phyloP scores from a whole-genome alignment of 2,888 invertebrate species.

The Rotaria magnacalcarata region DNA sequence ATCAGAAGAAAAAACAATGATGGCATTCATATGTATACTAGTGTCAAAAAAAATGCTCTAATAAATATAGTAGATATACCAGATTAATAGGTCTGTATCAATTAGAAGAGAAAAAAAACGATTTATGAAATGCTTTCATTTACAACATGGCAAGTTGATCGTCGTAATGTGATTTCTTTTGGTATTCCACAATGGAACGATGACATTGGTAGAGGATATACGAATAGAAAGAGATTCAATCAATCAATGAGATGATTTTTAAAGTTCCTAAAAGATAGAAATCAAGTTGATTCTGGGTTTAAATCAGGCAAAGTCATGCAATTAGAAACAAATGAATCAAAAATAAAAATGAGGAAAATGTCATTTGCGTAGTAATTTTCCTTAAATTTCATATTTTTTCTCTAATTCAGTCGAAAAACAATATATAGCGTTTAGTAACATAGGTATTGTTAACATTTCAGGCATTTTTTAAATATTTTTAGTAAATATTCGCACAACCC shows the following conservation, averaged over 20 bases:
- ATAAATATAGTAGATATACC: background rate
- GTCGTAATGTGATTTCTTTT: background rate
- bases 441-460: too few relatives aligned
- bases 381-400: background rate
- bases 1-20: constrained; percentile 5
- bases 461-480: background rate
- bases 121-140: background rate
- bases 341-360: background rate
- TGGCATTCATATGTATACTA: constrained; percentile 5
- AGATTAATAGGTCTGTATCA: background rate
- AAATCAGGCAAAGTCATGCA: background rate
- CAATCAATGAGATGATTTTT: constrained; percentile 3
- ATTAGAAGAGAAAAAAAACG: background rate
- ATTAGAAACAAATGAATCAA: background rate
- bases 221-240: background rate
- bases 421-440: too few relatives aligned
- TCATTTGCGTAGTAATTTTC: background rate
- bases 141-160: constrained; percentile 18
- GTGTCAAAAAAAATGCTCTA: background rate
- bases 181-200: constrained; percentile 32
- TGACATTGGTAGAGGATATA: background rate
- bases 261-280: background rate
- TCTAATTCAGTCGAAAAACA: background rate
- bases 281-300: background rate
- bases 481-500: too few relatives aligned